Evolutionary conservation across 2,797 vertebrate genomes (phyloP).

Genomic region (Poeciliopsis infans): DNA sequence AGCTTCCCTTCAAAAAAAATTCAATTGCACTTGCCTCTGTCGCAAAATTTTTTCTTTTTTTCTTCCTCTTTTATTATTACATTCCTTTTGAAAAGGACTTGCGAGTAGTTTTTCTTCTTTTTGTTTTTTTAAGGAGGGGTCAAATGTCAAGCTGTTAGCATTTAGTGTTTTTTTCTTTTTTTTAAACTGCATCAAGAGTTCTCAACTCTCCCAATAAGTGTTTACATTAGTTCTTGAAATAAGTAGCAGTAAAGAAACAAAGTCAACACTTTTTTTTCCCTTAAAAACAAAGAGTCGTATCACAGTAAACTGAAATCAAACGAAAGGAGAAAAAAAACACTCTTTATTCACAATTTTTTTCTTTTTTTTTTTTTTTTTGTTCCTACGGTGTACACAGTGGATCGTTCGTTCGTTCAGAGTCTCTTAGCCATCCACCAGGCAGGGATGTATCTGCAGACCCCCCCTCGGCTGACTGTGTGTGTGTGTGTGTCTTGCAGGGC

Average conservation of each 20-base stretch:
- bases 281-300: conserved; percentile 71
- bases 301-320: conserved; percentile 78
- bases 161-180: conserved; percentile 74
- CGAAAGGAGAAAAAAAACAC: conserved; percentile 64
- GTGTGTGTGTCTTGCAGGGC: conserved; percentile 21
- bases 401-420: conserved; percentile 63
- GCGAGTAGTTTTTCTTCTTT: conserved; percentile 64
- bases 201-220: conserved; percentile 77
- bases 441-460: conserved; percentile 84
- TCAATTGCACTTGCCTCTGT: conserved; percentile 99
- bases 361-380: conserved; percentile 55
- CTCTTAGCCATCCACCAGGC: conserved; percentile 81
- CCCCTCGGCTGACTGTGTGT: conserved; percentile 49
- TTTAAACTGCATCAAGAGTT: conserved; percentile 77
- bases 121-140: conserved; percentile 80
- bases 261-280: conserved; percentile 70
- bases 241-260: conserved; percentile 77
- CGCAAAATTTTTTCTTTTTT: conserved; percentile 79
- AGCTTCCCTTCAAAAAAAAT: conserved; percentile 97
- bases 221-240: conserved; percentile 76
- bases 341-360: conserved; percentile 76
- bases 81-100: conserved; percentile 87
- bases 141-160: conserved; percentile 75
- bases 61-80: conserved; percentile 55
- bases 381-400: conserved; percentile 82